phyloP scores from a whole-genome alignment of 2,888 invertebrate species.

The Plagodis dolabraria region DNA sequence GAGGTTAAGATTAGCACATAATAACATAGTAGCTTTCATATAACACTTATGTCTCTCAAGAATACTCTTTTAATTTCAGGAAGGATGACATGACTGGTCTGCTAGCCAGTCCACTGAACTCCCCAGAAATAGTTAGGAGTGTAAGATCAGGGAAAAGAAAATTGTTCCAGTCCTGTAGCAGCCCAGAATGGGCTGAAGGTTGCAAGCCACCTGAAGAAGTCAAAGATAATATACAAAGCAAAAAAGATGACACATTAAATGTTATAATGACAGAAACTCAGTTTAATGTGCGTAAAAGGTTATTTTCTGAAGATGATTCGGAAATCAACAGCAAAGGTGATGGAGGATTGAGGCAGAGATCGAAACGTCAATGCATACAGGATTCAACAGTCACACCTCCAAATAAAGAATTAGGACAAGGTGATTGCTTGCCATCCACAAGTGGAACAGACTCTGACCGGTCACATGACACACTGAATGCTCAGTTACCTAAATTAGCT shows the following conservation, averaged over 20 bases:
- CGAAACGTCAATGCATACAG: conserved; percentile 58
- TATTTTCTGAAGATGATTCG: conserved; percentile 46
- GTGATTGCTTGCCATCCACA: conserved; percentile 77
- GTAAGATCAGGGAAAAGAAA: conserved; percentile 58
- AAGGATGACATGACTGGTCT: conserved; percentile 49
- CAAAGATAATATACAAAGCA: conserved; percentile 52
- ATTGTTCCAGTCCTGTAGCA: conserved; percentile 58
- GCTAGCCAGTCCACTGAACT: conserved; percentile 60
- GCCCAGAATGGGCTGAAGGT: conserved; percentile 77
- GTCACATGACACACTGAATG: conserved; percentile 69
- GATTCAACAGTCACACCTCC: conserved; percentile 65
- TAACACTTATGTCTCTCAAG: background rate
- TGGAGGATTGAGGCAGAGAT: conserved; percentile 46
- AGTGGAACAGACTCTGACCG: conserved; percentile 68
- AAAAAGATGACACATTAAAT: conserved; percentile 37
- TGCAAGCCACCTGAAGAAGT: conserved; percentile 59
- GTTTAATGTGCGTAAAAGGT: conserved; percentile 50
- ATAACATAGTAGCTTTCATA: background rate
- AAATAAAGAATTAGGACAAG: conserved; percentile 73
- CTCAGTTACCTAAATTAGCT: conserved; percentile 71
- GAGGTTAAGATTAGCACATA: background rate
- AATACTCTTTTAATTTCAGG: conserved; percentile 53
- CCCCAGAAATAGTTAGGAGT: conserved; percentile 60
- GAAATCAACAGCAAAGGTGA: conserved; percentile 68
- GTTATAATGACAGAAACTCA: conserved; percentile 31